Evolutionary conservation across 2,113 vertebrate genomes (phyloP), one percentile per base, ranked within the genome.

Genomic region (Blennius ocellaris): DNA sequence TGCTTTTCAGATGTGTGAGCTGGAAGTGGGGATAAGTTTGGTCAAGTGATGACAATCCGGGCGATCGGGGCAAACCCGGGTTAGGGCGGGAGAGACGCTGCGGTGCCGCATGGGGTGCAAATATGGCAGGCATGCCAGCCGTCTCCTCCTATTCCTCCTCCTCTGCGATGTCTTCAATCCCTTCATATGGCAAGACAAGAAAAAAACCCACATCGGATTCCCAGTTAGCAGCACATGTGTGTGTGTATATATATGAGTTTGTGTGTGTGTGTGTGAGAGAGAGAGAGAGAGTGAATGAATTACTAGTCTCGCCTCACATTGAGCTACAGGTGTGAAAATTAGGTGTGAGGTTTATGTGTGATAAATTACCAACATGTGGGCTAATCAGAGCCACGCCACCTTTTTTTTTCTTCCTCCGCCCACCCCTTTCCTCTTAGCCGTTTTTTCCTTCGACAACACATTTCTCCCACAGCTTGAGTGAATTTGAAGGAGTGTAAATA

Each of bases 321-420:
- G 85, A 89, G 90, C 89, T 89, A 87, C 90, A 94, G 92, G 92
- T 94, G 93, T 93, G 92, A 93, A 93, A 94, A 94, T 93, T 82
- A 93, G 92, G 93, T 94, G 94, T 89, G 91, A 95, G 92, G 73
- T 94, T 94, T 95, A 95, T 94, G 92, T 92, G 91, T 90, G 90
- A 92, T 94, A 90, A 94, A 93, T 93, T 86, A 92, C 88, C 89
- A 92, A 91, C 93, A 95, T 93, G 91, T 95, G 94, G 88, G 66
- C 86, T 92, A 88, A 92, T 93, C 77, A 61, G 73, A 93, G 85
- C 87, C 81, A 76, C 87, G 76, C 85, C 84, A 73, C 88, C 76
- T 78, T 83, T 72, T 61, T 45, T 30, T 30, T 30, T 30, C 21
- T 30, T 30, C 56, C 78, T 73, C 58, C 60, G 68, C 64, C 66